Evolutionary conservation across 2,113 vertebrate species (phyloP).

Genomic region (Myrmophylax atrothorax): DNA sequence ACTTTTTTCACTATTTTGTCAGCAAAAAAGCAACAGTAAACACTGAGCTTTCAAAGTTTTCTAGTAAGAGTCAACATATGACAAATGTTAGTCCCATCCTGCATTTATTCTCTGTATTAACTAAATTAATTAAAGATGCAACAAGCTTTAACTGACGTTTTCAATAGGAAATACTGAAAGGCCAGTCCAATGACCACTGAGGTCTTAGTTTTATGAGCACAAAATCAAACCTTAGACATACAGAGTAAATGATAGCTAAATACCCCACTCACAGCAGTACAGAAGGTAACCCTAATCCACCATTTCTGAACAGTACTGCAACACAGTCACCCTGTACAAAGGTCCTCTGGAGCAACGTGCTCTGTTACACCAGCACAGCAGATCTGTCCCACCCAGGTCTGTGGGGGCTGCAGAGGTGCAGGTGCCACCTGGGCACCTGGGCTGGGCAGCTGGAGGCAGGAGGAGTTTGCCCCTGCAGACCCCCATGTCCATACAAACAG

Average conservation of each 20-base stretch:
- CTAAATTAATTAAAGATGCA: neutral
- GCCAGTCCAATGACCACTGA: neutral
- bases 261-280: neutral
- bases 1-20: neutral
- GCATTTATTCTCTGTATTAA: neutral
- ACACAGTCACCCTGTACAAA: accelerated
- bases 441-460: neutral
- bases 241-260: neutral
- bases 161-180: neutral
- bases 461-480: neutral
- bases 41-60: neutral
- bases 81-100: neutral
- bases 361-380: neutral
- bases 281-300: neutral
- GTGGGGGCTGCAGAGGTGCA: neutral
- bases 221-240: neutral
- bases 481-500: accelerated
- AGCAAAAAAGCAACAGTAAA: neutral
- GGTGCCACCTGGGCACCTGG: accelerated
- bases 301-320: neutral
- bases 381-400: neutral
- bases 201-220: neutral
- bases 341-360: accelerated
- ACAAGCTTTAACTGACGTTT: neutral
- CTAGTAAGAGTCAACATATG: neutral